A percentile compares a stretch with the other conserved stretches of the same genome.
Conservation (phyloP, 2,888 invertebrate genomes). For the Lordiphosa fenestrarum region DNA sequence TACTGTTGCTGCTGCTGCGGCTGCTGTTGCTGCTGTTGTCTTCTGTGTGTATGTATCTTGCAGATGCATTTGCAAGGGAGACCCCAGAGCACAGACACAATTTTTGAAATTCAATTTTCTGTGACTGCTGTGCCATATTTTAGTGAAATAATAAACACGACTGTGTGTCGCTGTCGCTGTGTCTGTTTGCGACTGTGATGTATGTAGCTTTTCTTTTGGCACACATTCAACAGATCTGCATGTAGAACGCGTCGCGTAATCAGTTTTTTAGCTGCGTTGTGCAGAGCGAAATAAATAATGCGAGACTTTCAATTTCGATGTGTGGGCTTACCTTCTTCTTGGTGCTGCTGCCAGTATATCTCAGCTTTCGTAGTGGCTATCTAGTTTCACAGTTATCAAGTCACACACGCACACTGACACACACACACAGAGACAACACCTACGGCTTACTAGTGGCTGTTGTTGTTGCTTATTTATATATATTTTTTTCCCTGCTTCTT, state of each 20-base stretch:
- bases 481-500: constrained; percentile 2
- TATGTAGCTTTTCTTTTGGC: constrained; percentile 45
- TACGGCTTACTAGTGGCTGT: constrained; percentile 22
- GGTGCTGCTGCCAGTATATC: not conserved
- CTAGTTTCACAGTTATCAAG: constrained; percentile 55
- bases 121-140: constrained; percentile 45
- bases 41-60: constrained; percentile 48
- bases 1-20: constrained; percentile 20
- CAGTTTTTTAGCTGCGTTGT: constrained; percentile 44
- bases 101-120: constrained; percentile 6
- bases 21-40: constrained; percentile 13
- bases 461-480: constrained; percentile 26
- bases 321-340: constrained; percentile 19
- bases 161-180: constrained; percentile 13
- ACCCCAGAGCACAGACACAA: constrained; percentile 9
- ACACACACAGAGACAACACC: constrained; percentile 27
- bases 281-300: constrained; percentile 42
- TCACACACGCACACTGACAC: constrained; percentile 21
- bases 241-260: constrained; percentile 69
- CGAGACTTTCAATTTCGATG: constrained; percentile 65
- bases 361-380: constrained; percentile 13
- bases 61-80: constrained; percentile 52
- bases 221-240: constrained; percentile 44
- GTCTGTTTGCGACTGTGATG: constrained; percentile 3
- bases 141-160: constrained; percentile 41